Evolutionary conservation across 64 coral and sea anemone genomes (phyloP), one percentile per base, ranked within the genome.

Genomic region (Catalaphyllia jardinei): DNA sequence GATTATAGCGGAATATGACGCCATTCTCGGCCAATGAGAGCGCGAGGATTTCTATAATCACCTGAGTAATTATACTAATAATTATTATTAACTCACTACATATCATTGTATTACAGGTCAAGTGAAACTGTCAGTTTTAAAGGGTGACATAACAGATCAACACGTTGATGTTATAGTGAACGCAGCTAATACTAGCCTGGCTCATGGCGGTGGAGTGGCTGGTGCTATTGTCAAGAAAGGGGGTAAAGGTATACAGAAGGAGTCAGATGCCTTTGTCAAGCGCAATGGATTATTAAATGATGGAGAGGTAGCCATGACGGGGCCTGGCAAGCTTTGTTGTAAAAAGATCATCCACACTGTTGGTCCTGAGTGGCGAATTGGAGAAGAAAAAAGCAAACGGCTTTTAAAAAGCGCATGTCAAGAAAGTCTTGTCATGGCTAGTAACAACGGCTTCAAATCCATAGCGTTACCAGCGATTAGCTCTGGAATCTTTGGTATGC

Each of bases 381-480:
- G 25, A 19, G 71, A 74, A 10, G 13, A 15, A 6, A 60, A 57
- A 52, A 4, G 3, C 1, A 71, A 83, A 62, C 50, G 25, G 9
- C 46, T 55, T 8, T 71, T 89, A 33, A 69, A 22, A 20, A 52
- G 25, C 24, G 83, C 89, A 0, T 31, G 91, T 69, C n/a, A 16
- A 80, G 54, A 55, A 5, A 75, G 27, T 22, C 20, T 85, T 0
- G 33, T 73, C 19, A 35, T n/a, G 6, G 18, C 67, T 29, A 12
- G 9, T 4, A 42, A 1, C 38, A 52, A 35, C 1, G 11, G 33
- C 2, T 87, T 51, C 27, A 33, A 59, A 14, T 88, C 89, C 29
- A 89, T 95, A 35, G 89, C 94, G 27, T 75, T 95, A 49, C 94
- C 94, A 62, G 89, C 89, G 3, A 69, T 95, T 14, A 91, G 94